phyloP scores from a whole-genome alignment of 2,113 vertebrate genomes.

The Thermophis baileyi region DNA sequence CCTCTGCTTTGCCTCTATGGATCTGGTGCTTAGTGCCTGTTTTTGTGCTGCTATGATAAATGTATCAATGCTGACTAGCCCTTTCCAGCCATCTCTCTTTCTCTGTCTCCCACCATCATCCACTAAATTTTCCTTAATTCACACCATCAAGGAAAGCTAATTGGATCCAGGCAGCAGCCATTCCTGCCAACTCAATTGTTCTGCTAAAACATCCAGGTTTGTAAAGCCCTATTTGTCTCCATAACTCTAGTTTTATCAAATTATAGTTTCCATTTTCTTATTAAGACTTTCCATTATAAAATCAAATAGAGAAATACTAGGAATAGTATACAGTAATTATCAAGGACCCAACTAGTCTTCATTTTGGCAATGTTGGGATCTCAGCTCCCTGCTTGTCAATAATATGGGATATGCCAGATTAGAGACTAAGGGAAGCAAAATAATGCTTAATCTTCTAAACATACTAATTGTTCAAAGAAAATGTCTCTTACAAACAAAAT shows the following conservation, averaged over 20 bases:
- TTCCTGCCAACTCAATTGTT: not conserved
- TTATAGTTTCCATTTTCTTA: not conserved
- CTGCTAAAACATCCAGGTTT: not conserved
- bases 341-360: not conserved
- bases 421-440: no score
- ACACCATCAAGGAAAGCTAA: not conserved
- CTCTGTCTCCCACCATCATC: not conserved
- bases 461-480: not conserved
- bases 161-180: not conserved
- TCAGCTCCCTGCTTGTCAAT: no score
- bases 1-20: not conserved
- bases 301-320: not conserved
- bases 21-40: not conserved
- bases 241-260: not conserved
- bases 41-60: not conserved
- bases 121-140: not conserved
- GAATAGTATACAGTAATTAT: not conserved
- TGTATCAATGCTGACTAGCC: not conserved
- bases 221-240: not conserved
- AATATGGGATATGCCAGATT: not conserved
- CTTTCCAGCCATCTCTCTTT: not conserved
- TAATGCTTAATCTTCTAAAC: not conserved
- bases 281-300: not conserved
- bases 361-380: not conserved
- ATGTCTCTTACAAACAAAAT: not conserved